Conservation (phyloP, 1,140 invertebrate genomes). For the Zaprionus lachaisei region DNA sequence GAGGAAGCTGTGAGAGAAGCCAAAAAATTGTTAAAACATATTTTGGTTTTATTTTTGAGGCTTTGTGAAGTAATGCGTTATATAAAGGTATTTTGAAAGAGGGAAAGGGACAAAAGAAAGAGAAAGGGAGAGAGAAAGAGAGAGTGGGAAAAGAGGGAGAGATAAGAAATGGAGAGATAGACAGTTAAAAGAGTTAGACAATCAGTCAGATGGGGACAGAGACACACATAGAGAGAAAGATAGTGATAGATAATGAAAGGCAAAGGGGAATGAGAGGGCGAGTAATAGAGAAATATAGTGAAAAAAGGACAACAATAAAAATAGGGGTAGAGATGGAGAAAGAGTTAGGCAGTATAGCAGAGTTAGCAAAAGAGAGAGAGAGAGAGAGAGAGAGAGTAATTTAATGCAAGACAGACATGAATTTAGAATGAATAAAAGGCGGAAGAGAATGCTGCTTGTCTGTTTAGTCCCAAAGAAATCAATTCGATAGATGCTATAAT, state of each 20-base stretch:
- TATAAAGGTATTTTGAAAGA: not conserved
- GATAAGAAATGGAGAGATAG: not conserved
- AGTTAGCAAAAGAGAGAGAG: not conserved
- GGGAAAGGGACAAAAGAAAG: not conserved
- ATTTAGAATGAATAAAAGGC: too few species aligned
- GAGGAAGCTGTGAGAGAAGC: not conserved
- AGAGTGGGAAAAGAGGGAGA: not conserved
- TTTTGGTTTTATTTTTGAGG: not conserved
- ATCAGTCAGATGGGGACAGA: too few species aligned
- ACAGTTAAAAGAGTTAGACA: too few species aligned
- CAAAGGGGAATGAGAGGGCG: not conserved
- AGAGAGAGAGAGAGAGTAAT: not conserved
- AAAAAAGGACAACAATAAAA: too few species aligned
- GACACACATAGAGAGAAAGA: not conserved
- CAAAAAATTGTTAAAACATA: not conserved
- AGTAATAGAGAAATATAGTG: too few species aligned
- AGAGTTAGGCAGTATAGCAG: too few species aligned
- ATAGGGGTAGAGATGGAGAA: too few species aligned
- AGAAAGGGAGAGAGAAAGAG: too few species aligned
- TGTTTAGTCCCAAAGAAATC: too few species aligned
- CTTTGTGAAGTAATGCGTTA: not conserved
- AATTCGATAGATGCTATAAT: too few species aligned
- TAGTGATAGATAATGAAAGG: not conserved
- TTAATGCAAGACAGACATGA: not conserved
- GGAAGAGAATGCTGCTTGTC: too few species aligned